phyloP scores from a whole-genome alignment of 2,797 vertebrate species.

The Okamejei kenojei region DNA sequence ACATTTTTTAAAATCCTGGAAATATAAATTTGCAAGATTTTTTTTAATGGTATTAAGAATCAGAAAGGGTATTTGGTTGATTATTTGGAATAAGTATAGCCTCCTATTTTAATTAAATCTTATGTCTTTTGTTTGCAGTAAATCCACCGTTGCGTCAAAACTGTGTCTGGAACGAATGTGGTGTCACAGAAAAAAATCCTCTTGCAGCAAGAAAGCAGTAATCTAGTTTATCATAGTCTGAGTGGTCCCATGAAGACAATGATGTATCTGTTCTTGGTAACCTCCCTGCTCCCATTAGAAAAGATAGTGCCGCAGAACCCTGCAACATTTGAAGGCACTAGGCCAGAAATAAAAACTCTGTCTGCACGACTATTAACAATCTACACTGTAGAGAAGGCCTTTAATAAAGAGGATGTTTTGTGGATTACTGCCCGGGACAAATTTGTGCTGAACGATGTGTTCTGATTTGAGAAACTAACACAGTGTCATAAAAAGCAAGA shows the following conservation, averaged over 20 bases:
- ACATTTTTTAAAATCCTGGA: background rate
- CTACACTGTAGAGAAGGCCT: background rate
- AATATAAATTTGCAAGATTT: background rate
- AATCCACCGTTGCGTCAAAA: background rate
- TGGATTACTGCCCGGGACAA: background rate
- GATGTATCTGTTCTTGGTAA: background rate
- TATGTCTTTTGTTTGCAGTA: background rate
- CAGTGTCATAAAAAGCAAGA: background rate
- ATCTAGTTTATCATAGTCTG: background rate
- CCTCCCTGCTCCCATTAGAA: background rate
- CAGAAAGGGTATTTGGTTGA: background rate
- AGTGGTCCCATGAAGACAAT: background rate
- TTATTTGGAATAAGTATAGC: background rate
- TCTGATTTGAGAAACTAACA: background rate
- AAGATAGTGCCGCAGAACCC: background rate
- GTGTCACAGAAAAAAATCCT: background rate
- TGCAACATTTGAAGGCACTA: background rate
- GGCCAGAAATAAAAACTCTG: background rate
- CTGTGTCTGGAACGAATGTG: background rate
- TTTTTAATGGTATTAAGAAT: background rate
- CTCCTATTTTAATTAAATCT: background rate
- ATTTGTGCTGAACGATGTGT: background rate
- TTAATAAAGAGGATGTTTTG: background rate
- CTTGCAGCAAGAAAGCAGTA: background rate
- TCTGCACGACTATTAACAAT: background rate